phyloP scores from a whole-genome alignment of 2,888 invertebrate genomes.

The Erpobdella octoculata region DNA sequence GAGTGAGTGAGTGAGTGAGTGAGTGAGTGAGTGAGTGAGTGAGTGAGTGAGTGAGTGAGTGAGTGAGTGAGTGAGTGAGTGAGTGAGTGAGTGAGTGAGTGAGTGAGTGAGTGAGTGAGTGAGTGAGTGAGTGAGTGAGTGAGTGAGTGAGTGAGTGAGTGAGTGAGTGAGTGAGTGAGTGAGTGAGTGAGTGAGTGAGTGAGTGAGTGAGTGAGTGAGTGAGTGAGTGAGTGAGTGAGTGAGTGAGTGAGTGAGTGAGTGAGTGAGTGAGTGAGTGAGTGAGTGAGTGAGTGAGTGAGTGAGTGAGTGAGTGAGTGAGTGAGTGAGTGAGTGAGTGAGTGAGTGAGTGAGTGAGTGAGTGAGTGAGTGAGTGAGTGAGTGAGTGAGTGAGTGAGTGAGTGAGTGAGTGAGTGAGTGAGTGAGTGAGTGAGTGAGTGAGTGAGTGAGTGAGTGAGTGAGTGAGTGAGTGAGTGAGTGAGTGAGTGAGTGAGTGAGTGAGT shows the following conservation, averaged over 20 bases:
- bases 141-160: slow-evolving; percentile 24
- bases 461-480: not conserved
- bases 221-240: slow-evolving; percentile 11
- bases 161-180: slow-evolving; percentile 4
- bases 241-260: slow-evolving; percentile 4
- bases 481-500: not conserved
- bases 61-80: slow-evolving; percentile 30
- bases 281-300: slow-evolving; percentile 8
- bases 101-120: slow-evolving; percentile 29
- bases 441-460: not conserved
- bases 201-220: slow-evolving; percentile 9
- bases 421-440: slow-evolving; percentile 13
- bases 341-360: slow-evolving; percentile 10
- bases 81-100: slow-evolving; percentile 29
- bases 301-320: slow-evolving; percentile 6
- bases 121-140: slow-evolving; percentile 29
- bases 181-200: slow-evolving; percentile 5
- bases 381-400: slow-evolving; percentile 13
- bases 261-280: slow-evolving; percentile 28
- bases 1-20: slow-evolving; percentile 26
- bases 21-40: slow-evolving; percentile 30
- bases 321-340: slow-evolving; percentile 8
- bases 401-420: slow-evolving; percentile 27
- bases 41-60: slow-evolving; percentile 31
- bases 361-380: slow-evolving; percentile 9